Base-by-base conservation (phyloP, 2,888 invertebrate genomes). In the Cataglyphis cursor region DNA sequence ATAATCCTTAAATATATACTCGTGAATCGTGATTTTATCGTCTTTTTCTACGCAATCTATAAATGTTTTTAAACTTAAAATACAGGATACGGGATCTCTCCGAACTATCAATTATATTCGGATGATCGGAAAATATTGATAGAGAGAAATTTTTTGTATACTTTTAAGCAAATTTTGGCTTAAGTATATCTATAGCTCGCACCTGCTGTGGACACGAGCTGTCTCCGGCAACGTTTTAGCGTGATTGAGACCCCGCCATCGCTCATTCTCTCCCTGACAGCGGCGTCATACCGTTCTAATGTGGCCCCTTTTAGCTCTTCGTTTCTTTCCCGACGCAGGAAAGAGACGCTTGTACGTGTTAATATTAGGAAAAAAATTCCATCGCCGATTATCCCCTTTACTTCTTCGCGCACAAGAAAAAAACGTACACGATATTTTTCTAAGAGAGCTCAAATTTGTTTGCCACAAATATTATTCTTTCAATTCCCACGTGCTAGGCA, bases 181-280 rank as follows among this genome's bases (percentile, higher is more conserved):
- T 31, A 28, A 65, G 38, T 6, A 38, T n/a, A 41, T 76, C 57
- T 38, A 64, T 82, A 64, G 15, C 38, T 76, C 51, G 51, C 59
- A 44, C 15, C 76, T 65, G 76, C 61, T 76, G 76, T 82, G 78
- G 65, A 82, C 76, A 41, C 76, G 38, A 38, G 59, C 82, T 76
- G 65, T 78, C 78, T 15, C 76, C 68, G 41, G 59, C 73, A 66
- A 82, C 62, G 41, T 73, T 66, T 70, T 57, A 82, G 54, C 62
- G 61, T 82, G 84, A 85, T 82, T 78, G 82, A 78, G 51, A 59
- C 54, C 44, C 44, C 38, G 59, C 76, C 75, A 82, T 84, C 73
- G 70, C 54, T 82, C 82, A 85, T 83, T 68, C 72, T 83, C 68
- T 28, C 41, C 31, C 3, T 81, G 81, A 81, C 81, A 81, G 81